These are phyloP conservation scores for Pristiophorus japonicus DNA, from an alignment of 2,113 vertebrate genomes.

Conservation along the genomic window DNA sequence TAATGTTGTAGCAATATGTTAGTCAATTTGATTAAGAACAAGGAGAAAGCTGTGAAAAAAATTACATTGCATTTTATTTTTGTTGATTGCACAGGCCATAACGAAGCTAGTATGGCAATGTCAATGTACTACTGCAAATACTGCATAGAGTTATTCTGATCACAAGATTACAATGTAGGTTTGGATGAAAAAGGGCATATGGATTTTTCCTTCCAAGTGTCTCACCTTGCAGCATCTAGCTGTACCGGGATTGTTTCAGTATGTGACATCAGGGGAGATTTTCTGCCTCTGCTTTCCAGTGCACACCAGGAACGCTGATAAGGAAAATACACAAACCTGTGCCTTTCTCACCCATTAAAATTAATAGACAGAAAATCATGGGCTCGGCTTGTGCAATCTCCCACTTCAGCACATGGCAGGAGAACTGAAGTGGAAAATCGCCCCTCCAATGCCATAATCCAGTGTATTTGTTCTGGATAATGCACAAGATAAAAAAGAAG, in stretches of 20 bases:
- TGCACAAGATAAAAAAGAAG: not conserved
- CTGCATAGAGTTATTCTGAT: not conserved
- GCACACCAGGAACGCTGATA: not conserved
- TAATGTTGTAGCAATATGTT: not conserved
- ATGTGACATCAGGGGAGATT: not conserved
- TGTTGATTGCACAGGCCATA: not conserved
- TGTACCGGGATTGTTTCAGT: not conserved
- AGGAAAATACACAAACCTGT: not conserved
- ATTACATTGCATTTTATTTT: not conserved
- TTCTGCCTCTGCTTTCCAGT: not conserved
- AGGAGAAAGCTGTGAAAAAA: not conserved
- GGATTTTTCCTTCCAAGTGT: not conserved
- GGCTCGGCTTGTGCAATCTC: not conserved
- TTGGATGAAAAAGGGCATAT: not conserved
- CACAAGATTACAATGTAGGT: not conserved
- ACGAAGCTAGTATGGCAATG: no score
- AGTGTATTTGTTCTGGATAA: not conserved
- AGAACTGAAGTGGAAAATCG: not conserved
- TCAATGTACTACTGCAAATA: not conserved
- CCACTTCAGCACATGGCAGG: not conserved
- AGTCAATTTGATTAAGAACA: not conserved
- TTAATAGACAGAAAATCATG: not conserved
- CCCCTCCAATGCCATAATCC: not conserved
- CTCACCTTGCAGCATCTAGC: not conserved
- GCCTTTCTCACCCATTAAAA: not conserved